phyloP scores from a whole-genome alignment of 2,888 invertebrate species.

The Eledone cirrhosa region DNA sequence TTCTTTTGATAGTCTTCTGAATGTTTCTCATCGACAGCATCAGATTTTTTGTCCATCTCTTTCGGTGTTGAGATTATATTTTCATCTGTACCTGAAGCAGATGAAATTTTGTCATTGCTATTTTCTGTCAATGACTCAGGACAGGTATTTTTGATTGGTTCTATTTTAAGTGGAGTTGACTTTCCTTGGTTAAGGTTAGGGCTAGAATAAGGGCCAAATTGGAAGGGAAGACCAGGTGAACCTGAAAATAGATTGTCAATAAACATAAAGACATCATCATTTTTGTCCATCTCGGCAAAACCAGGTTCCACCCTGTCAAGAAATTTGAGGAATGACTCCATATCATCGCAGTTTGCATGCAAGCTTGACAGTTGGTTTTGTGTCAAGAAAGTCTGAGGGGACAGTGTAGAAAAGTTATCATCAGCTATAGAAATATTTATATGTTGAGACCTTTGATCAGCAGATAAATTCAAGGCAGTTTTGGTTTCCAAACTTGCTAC shows the following conservation, averaged over 20 bases:
- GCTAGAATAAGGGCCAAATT: neutral
- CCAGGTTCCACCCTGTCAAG: constrained; percentile 1
- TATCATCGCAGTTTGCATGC: neutral
- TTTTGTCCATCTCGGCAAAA: neutral
- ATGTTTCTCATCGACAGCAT: constrained; percentile 29
- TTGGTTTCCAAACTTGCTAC: neutral
- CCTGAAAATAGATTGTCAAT: constrained; percentile 27
- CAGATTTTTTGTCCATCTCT: constrained; percentile 35
- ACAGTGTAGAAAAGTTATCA: no score
- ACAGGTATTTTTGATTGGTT: neutral
- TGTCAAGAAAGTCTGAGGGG: neutral
- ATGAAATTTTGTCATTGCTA: neutral
- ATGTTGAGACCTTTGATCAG: no score
- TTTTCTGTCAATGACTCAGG: constrained; percentile 16
- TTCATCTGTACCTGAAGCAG: constrained; percentile 29
- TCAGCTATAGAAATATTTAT: no score
- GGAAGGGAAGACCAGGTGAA: neutral
- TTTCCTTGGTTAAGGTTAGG: neutral
- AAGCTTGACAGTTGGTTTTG: neutral
- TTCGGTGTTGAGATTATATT: constrained; percentile 34
- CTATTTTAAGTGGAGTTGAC: neutral
- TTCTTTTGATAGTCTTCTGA: constrained; percentile 30
- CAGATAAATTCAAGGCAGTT: neutral
- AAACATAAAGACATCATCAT: constrained; percentile 10
- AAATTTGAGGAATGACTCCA: constrained; percentile 6